Evolutionary conservation across 2,888 invertebrate species (phyloP), one percentile per base, ranked within the genome.

Genomic region (Harpalus rufipes): DNA sequence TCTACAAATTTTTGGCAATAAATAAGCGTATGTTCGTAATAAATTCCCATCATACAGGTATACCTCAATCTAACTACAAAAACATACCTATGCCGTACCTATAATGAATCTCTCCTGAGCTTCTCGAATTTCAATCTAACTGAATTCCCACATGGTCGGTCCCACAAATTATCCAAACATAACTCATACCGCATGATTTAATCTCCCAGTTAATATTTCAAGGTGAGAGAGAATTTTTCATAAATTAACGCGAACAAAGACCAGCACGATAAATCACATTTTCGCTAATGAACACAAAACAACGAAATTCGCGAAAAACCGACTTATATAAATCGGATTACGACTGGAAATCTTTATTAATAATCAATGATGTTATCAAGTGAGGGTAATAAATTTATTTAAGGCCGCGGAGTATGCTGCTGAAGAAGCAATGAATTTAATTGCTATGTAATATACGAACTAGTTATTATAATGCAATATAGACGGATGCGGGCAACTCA

Each of bases 391-490:
- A 80, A 80, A 80, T 80, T 61, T 61, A 14, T 32, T 41, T 16
- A 78, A 56, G 78, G 78, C 25, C 39, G 25, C 10, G 25, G 10
- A 16, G 78, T 76, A 56, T 56, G 14, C 21, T 44, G 44, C 44
- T 76, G 14, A 72, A 68, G 68, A 21, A 68, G 68, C 25, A 68
- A 68, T 51, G 76, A 32, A 80, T 85, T 85, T 85, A 85, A 85
- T 85, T 85, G 58, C 85, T 44, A 80, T 85, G 80, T 85, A 85
- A 85, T 85, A 85, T 85, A 85, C 85, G 79, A 85, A 80, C 68
- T 80, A 79, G 79, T 85, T 85, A 85, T 85, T 85, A 85, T 85
- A 85, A 85, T 80, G 72, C 59, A 14, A 41, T 85, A 80, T 85
- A 85, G 72, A 85, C 80, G 80, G 44, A 84, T 84, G 79, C 61